A percentile compares a stretch with the other conserved stretches of the same genome.
Conservation (phyloP, 2,888 invertebrate genomes). For the Byasa hedistus region DNA sequence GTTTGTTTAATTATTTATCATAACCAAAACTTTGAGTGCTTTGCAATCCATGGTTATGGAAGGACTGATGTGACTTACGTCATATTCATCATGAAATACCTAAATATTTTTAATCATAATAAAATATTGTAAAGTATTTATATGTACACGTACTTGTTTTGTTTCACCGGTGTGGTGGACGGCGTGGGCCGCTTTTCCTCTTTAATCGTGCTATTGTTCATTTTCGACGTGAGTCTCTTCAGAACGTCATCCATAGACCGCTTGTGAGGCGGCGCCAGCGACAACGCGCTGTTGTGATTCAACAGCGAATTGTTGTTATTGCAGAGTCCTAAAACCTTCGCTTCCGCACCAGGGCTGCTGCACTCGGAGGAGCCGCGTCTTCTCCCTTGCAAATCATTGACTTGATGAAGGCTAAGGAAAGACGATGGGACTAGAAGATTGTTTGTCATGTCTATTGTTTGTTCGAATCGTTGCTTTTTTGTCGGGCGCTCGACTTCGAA, state of each 20-base stretch:
- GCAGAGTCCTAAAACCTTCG: conserved; percentile 82
- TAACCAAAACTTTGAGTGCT: too few species aligned
- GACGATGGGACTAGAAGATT: conserved; percentile 77
- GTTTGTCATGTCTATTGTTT: conserved; percentile 81
- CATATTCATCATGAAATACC: too few species aligned
- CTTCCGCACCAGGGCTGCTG: conserved; percentile 85
- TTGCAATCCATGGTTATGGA: too few species aligned
- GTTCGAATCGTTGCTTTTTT: conserved; percentile 82
- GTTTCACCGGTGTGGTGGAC: conserved; percentile 83
- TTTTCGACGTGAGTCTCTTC: conserved; percentile 91
- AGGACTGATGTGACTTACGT: too few species aligned
- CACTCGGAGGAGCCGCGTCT: conserved; percentile 84
- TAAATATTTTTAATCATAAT: too few species aligned
- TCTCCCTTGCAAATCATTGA: conserved; percentile 73
- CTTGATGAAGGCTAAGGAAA: conserved; percentile 78
- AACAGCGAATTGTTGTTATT: conserved; percentile 83
- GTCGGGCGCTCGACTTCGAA: conserved; percentile 82
- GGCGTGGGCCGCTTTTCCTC: conserved; percentile 86
- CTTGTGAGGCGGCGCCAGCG: conserved; percentile 80
- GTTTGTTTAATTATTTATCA: too few species aligned
- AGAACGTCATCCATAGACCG: conserved; percentile 95
- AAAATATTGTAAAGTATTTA: too few species aligned
- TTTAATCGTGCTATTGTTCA: conserved; percentile 87
- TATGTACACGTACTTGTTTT: conserved; percentile 75
- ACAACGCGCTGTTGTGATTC: conserved; percentile 80